Base-by-base conservation (phyloP, 2,888 invertebrate genomes). In the Lasioglossum morio region DNA sequence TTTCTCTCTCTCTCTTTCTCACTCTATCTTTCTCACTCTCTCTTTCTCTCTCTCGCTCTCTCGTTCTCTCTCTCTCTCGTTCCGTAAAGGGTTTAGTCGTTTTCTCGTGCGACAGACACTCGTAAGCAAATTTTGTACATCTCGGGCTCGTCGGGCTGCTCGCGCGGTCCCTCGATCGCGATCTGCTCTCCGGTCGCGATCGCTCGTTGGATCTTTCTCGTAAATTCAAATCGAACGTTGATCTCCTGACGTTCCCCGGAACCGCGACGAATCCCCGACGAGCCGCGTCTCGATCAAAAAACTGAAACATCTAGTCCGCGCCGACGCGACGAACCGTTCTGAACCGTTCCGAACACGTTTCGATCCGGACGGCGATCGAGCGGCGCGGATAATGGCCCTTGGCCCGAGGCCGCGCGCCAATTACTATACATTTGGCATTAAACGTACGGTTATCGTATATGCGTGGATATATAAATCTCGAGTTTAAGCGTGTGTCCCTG, bases 371-470 rank as follows among this genome's bases (percentile, higher is more conserved):
- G 72, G 48, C 60, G 72, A 23, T 72, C 77, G 70, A 34, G 2
- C 48, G 60, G 74, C 69, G 76, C 37, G 84, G 70, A 66, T 63
- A 57, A 30, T 76, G 81, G 81, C 43, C 53, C 63, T 70, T 43
- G 82, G 63, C 72, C n/a, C 79, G 23, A 78, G 69, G 77, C 75
- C 86, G 75, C 74, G 93, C 92, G 92, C 88, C 85, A 94, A 94
- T 94, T 94, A 94, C 94, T 94, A 94, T 95, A 95, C 95, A 95
- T 95, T 95, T 95, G 95, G 95, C 95, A 94, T 95, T 95, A 94
- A 91, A 94, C 84, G 93, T 94, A 94, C 92, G 93, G 92, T 85
- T 90, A 90, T 89, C 85, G 82, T 94, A 94, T 94, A 94, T 94
- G 94, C 93, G 91, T 94, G 73, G 66, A 93, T 93, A 93, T 94